Percentiles rank a stretch among this genome's conserved stretches.
Evolutionary conservation across 2,113 vertebrate species (phyloP).

Genomic region (Strigops habroptila): DNA sequence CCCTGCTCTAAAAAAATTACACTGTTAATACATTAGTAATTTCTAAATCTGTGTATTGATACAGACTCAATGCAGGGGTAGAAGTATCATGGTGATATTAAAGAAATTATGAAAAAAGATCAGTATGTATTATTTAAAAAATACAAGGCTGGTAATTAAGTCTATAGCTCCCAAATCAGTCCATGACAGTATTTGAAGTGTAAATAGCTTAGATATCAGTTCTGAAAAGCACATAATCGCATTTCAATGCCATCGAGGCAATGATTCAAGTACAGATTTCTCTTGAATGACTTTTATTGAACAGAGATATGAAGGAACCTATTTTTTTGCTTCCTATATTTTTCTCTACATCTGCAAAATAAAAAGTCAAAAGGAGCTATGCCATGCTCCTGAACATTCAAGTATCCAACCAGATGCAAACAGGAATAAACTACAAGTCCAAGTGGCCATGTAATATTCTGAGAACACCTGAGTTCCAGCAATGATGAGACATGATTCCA

Average conservation of each 20-base stretch:
- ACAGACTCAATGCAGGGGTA: not conserved
- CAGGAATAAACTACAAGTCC: not conserved
- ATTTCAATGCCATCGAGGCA: not conserved
- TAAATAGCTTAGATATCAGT: not conserved
- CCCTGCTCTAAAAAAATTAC: not conserved
- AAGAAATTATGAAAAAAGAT: not conserved
- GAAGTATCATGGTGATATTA: not conserved
- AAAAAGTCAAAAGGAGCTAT: not conserved
- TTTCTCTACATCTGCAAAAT: not conserved
- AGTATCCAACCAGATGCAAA: not conserved
- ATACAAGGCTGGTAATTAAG: not conserved
- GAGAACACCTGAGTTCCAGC: not conserved
- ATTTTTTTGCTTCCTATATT: not conserved
- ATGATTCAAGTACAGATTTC: not conserved
- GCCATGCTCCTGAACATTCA: not conserved
- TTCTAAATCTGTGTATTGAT: not conserved
- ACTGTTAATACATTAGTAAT: not conserved
- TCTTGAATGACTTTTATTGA: not conserved
- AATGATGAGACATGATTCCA: not conserved
- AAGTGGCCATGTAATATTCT: not conserved
- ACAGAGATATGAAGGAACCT: not conserved
- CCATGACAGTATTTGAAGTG: not conserved
- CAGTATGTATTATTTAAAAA: not conserved
- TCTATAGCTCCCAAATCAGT: not conserved
- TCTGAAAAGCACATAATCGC: not conserved